phyloP scores from a whole-genome alignment of 37 sponge, comb jelly and placozoan species.

The Spongilla lacustris region DNA sequence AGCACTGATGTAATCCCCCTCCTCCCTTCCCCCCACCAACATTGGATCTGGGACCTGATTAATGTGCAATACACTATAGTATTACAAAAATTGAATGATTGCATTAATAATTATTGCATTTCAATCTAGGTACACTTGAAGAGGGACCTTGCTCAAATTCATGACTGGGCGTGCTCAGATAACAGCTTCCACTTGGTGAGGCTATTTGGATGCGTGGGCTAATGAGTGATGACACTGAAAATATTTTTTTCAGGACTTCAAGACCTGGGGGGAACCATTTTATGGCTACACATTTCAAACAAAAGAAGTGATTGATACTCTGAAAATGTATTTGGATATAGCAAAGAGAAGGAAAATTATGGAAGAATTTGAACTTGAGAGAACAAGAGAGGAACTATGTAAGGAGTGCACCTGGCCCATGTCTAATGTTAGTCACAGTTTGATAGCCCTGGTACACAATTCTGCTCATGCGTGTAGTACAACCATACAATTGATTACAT shows the following conservation, averaged over 20 bases:
- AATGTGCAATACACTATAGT: too few species aligned
- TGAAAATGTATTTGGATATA: conserved; percentile 43
- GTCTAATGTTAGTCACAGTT: too few species aligned
- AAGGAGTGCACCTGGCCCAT: too few species aligned
- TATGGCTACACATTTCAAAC: conserved; percentile 55
- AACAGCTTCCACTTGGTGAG: conserved; percentile 58
- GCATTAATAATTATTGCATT: too few species aligned
- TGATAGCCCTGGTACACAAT: too few species aligned
- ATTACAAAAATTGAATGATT: too few species aligned
- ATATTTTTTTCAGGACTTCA: conserved; percentile 26
- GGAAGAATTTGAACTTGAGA: neutral
- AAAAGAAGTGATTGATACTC: conserved; percentile 52
- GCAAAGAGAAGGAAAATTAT: neutral
- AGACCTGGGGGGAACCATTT: conserved; percentile 15
- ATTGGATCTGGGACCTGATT: too few species aligned
- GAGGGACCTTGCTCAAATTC: conserved; percentile 26
- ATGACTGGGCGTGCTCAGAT: conserved; percentile 30
- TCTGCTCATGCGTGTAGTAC: too few species aligned
- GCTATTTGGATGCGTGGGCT: neutral
- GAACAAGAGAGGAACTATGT: neutral
- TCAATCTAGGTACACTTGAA: neutral
- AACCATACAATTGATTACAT: too few species aligned
- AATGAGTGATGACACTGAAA: too few species aligned
- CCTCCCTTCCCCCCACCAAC: too few species aligned
- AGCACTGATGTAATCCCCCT: too few species aligned